Conservation (phyloP, 2,797 vertebrate species). For the Cossypha polioptera region DNA sequence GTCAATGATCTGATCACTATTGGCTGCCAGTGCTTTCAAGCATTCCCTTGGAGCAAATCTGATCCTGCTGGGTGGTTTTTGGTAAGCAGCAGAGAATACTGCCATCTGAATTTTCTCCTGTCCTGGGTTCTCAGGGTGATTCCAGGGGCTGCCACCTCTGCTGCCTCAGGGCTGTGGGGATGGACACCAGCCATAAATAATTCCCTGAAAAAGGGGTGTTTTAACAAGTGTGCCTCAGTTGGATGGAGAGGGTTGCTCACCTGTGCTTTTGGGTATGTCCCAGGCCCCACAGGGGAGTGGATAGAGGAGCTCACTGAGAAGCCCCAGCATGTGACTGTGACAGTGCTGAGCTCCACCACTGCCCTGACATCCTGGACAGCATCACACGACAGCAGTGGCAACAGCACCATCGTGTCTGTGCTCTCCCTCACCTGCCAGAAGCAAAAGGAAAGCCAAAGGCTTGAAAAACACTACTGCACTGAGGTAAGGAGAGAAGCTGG, state of each 20-base stretch:
- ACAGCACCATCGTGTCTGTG: slow-evolving; percentile 87
- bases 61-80: background rate
- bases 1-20: background rate
- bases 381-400: slow-evolving; percentile 75
- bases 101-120: background rate
- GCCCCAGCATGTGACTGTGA: slow-evolving; percentile 83
- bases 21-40: background rate
- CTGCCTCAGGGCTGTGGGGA: background rate
- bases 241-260: background rate
- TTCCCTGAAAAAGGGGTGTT: background rate
- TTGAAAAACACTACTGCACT: slow-evolving; percentile 89
- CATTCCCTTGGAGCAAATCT: background rate
- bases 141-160: background rate
- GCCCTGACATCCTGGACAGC: slow-evolving; percentile 86
- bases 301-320: slow-evolving; percentile 88
- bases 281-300: slow-evolving; percentile 84
- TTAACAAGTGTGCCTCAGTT: background rate
- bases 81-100: background rate
- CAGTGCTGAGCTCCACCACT: slow-evolving; percentile 83
- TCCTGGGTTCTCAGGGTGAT: too few species aligned
- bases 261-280: background rate
- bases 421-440: slow-evolving; percentile 89
- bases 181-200: background rate
- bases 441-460: slow-evolving; percentile 88
- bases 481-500: slow-evolving; percentile 73